Evolutionary conservation across 35 echinoderm and acorn worm species (phyloP), one percentile per base, ranked within the genome.

Genomic region (Heliocidaris tuberculata): DNA sequence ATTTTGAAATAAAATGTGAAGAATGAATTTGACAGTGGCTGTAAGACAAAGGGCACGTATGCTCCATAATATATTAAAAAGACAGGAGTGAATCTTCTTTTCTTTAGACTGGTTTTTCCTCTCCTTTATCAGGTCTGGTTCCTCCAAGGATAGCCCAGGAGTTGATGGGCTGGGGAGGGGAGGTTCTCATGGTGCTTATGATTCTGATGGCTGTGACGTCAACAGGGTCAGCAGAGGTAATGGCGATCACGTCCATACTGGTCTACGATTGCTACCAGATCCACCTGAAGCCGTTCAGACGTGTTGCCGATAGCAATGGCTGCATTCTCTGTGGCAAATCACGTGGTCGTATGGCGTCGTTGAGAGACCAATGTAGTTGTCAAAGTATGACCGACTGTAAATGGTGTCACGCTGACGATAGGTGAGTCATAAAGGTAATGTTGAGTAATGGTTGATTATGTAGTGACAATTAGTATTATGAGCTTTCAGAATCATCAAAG

Each of bases 151-250:
- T 99, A 30, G 98, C 98, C 27, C 95, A 97, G 56, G 95, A 96
- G 47, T 70, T 99, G 24, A 94, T 99, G 90, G 98, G 98, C 31
- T 56, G 86, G 24, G 50, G 59, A 15, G 98, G 98, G 17, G 95
- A 96, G 13, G 86, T 96, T 10, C 85, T 99, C 27, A 99, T 99
- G 94, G 95, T 97, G 2, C 31, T 99, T 7, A 94, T 99, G 93
- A 96, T 99, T 24, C 94, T 99, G 19, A 97, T 99, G 98, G 96
- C 98, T 9, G 98, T 99, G 70, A 99, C 97, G 17, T 96, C 98
- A 15, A 99, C 98, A 0, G 98, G 98, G 54, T 99, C 98, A 85
- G 98, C 98, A 9, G 98, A 99, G 85, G 96, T 97, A 91, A 99
- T 99, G 31, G 98, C 98, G 21, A 97, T 99, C 27, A 99, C 98